These are phyloP conservation scores for Plagodis dolabraria DNA, from an alignment of 2,888 invertebrate genomes.

Conservation along the genomic window DNA sequence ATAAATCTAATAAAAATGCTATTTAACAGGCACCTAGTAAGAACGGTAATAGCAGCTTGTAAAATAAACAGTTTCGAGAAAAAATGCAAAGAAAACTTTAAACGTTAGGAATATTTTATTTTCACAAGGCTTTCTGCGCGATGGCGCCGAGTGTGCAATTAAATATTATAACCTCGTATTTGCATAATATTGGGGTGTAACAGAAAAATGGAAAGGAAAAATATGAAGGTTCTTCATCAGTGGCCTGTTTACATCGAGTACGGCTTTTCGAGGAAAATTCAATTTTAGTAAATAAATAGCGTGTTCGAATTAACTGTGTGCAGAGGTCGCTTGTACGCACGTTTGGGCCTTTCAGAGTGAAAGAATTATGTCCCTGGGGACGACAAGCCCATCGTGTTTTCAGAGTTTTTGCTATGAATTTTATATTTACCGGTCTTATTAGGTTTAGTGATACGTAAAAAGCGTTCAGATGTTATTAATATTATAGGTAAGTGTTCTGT, in stretches of 20 bases:
- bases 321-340: conserved; percentile 8
- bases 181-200: conserved; percentile 64
- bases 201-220: conserved; percentile 51
- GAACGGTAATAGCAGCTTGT: conserved; percentile 34
- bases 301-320: conserved; percentile 12
- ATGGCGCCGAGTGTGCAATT: conserved; percentile 58
- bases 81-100: conserved; percentile 48
- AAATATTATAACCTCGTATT: conserved; percentile 67
- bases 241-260: conserved; percentile 46
- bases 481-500: too few relatives aligned
- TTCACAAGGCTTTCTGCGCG: conserved; percentile 43
- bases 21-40: conserved; percentile 16
- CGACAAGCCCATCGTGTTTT: conserved; percentile 1
- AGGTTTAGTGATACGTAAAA: too few relatives aligned
- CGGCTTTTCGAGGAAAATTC: conserved; percentile 40
- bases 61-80: conserved; percentile 34
- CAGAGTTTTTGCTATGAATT: conserved; percentile 1
- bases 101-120: conserved; percentile 54
- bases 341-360: background rate
- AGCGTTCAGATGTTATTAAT: too few relatives aligned
- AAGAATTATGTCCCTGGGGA: conserved; percentile 2
- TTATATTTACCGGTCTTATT: background rate
- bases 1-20: background rate
- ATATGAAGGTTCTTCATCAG: conserved; percentile 47
- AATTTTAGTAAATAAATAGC: conserved; percentile 14